Percentiles rank a stretch among this genome's conserved stretches.
Evolutionary conservation across 2,113 vertebrate genomes (phyloP).

Genomic region (Atlantisia rogersi): DNA sequence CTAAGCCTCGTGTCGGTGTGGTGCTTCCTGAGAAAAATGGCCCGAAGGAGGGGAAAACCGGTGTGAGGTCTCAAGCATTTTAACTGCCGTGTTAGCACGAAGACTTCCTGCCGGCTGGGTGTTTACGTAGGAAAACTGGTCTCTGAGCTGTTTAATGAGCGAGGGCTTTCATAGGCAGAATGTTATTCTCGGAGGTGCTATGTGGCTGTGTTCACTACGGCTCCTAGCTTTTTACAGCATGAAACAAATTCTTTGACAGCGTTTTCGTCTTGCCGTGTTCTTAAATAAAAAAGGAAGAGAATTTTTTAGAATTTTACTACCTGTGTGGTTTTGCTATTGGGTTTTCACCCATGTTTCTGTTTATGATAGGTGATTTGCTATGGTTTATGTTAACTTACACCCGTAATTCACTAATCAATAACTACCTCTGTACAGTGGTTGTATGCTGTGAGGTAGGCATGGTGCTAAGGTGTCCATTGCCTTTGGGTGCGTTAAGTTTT

Average conservation of each 20-base stretch:
- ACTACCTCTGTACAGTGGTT: accelerated
- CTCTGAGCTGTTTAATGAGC: not conserved
- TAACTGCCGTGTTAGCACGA: not conserved
- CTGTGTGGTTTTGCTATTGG: not conserved
- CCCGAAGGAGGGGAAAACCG: not conserved
- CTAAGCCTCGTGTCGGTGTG: not conserved
- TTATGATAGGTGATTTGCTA: not conserved
- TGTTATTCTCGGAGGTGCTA: not conserved
- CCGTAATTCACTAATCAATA: not conserved
- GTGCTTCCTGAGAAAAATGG: not conserved
- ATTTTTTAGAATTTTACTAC: not conserved
- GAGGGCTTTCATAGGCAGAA: accelerated
- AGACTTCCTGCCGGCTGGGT: not conserved
- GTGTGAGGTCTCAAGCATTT: not conserved
- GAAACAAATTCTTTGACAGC: not conserved
- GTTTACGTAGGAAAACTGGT: not conserved
- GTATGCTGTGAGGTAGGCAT: not conserved
- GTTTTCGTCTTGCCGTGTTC: not conserved
- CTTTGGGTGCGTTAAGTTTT: not conserved
- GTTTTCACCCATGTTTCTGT: not conserved
- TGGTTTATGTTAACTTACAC: not conserved
- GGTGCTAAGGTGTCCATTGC: accelerated
- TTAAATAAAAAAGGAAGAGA: not conserved
- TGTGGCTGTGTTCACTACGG: not conserved
- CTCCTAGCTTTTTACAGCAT: accelerated